These are phyloP conservation scores for Drosophila arizonae DNA, from an alignment of 1,140 invertebrate genomes.

Conservation along the genomic window DNA sequence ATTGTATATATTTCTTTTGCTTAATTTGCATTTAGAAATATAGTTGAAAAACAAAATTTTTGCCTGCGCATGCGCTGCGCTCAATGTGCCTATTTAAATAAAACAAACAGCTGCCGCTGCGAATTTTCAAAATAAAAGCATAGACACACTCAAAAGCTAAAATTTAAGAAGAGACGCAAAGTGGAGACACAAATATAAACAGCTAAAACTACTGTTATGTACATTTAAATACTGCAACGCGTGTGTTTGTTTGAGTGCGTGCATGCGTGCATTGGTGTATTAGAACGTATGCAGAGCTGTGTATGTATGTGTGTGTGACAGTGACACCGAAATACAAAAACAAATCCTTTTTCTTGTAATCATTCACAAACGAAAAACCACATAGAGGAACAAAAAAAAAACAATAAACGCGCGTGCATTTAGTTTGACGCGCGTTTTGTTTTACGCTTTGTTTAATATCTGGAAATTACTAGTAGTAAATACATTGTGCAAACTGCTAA, in stretches of 20 bases:
- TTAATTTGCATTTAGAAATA: conserved; percentile 33
- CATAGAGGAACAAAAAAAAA: background rate
- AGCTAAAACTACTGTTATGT: conserved; percentile 21
- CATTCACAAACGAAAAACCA: background rate
- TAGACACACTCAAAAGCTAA: conserved; percentile 15
- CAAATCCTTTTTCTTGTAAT: conserved; percentile 3
- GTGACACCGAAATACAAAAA: conserved; percentile 15
- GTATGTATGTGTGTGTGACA: conserved; percentile 10
- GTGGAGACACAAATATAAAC: conserved; percentile 13
- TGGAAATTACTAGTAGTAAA: conserved; percentile 15
- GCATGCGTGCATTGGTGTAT: conserved; percentile 11
- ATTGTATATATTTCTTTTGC: conserved; percentile 13
- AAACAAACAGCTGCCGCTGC: conserved; percentile 56
- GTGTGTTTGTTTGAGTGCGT: conserved; percentile 9
- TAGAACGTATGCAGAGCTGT: background rate
- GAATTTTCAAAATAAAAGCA: conserved; percentile 20
- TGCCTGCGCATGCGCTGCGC: conserved; percentile 63
- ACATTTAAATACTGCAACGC: conserved; percentile 20
- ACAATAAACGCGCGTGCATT: conserved; percentile 21
- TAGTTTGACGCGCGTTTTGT: conserved; percentile 24
- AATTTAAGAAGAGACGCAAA: conserved; percentile 4
- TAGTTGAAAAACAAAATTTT: conserved; percentile 1
- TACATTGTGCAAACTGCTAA: conserved; percentile 33
- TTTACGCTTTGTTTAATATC: conserved; percentile 40
- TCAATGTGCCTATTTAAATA: conserved; percentile 37